A percentile compares a stretch with the other conserved stretches of the same genome.
Evolutionary conservation across 2,888 invertebrate species (phyloP).

Genomic region (Melanostoma mellinum): DNA sequence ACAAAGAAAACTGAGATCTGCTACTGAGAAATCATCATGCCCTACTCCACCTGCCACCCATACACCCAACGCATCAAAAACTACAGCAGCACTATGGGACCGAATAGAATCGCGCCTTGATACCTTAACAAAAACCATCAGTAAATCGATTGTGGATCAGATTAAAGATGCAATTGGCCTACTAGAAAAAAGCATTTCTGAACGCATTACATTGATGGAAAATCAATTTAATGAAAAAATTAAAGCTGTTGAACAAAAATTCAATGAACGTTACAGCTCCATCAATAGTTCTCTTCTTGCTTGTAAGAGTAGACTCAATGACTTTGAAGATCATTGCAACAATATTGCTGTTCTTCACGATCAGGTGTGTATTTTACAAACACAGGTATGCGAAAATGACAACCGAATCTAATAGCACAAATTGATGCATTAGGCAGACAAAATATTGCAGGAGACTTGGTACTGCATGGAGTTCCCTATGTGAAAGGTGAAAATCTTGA

Average conservation of each 20-base stretch:
- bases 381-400: not conserved
- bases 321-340: not conserved
- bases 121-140: too few species aligned
- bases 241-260: constrained; percentile 4
- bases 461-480: too few species aligned
- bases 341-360: not conserved
- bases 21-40: too few species aligned
- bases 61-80: too few species aligned
- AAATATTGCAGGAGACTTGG: too few species aligned
- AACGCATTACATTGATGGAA: not conserved
- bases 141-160: not conserved
- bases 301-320: not conserved
- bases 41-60: too few species aligned
- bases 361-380: not conserved
- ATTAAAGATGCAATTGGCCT: constrained; percentile 1
- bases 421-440: constrained; percentile 1
- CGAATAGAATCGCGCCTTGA: too few species aligned
- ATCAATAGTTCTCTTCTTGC: not conserved
- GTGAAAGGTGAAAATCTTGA: too few species aligned
- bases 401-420: not conserved
- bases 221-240: constrained; percentile 1
- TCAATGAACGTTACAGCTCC: not conserved
- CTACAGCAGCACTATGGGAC: too few species aligned
- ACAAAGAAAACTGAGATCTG: too few species aligned
- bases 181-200: not conserved